These are phyloP conservation scores for Chymomyza procnemis DNA, from an alignment of 2,888 invertebrate species.

Conservation along the genomic window DNA sequence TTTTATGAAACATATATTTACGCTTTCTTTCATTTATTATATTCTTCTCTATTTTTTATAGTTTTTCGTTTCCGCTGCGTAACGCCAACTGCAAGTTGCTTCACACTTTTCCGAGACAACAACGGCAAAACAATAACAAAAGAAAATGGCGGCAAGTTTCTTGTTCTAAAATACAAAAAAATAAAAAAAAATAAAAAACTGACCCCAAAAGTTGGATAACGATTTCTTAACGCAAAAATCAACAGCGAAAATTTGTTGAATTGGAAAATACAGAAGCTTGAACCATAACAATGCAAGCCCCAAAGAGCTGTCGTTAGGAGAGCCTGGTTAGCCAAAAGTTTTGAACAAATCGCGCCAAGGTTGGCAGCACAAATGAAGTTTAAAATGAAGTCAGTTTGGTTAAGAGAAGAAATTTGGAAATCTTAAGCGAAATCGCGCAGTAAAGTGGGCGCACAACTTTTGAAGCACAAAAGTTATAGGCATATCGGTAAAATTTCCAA, in stretches of 20 bases:
- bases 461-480: too few species aligned
- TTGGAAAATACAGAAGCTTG: conserved; percentile 26
- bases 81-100: conserved; percentile 44
- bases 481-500: too few species aligned
- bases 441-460: too few species aligned
- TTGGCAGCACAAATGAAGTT: background rate
- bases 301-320: background rate
- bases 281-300: background rate
- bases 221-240: conserved; percentile 53
- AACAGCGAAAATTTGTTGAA: conserved; percentile 40
- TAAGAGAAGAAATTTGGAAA: background rate
- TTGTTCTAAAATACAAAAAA: conserved; percentile 41
- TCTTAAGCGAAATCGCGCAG: too few species aligned
- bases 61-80: conserved; percentile 48
- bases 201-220: conserved; percentile 36
- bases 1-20: background rate
- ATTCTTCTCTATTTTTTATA: conserved; percentile 32
- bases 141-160: conserved; percentile 18
- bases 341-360: background rate
- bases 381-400: background rate
- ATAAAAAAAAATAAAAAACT: too few species aligned
- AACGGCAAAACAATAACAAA: conserved; percentile 45
- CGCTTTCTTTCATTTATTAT: conserved; percentile 12
- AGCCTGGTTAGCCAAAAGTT: background rate
- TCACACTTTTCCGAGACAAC: conserved; percentile 53